phyloP scores from a whole-genome alignment of 2,888 invertebrate genomes.

The Lithosia quadra region DNA sequence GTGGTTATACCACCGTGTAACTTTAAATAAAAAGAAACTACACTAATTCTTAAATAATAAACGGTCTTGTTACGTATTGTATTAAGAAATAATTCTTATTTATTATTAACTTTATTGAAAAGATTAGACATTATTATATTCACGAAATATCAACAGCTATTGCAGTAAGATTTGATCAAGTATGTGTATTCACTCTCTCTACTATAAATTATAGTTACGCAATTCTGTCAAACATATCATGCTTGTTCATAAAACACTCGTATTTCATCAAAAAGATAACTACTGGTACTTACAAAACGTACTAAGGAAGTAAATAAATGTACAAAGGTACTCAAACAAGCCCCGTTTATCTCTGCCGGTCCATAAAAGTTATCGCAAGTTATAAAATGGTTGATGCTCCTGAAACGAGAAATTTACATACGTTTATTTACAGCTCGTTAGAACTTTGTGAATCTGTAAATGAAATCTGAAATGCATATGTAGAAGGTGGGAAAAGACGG shows the following conservation, averaged over 20 bases:
- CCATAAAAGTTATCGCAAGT: constrained; percentile 33
- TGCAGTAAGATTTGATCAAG: no score
- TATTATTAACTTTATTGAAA: no score
- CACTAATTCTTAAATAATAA: background rate
- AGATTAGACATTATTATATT: background rate
- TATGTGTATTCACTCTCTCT: background rate
- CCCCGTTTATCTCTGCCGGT: constrained; percentile 22
- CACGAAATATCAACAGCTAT: no score
- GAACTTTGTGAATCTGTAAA: constrained; percentile 21
- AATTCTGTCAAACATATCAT: background rate
- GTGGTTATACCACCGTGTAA: background rate
- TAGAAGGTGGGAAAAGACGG: constrained; percentile 1
- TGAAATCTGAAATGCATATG: background rate
- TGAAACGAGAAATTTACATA: constrained; percentile 28
- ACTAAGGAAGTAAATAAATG: constrained; percentile 9
- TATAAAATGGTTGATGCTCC: constrained; percentile 35
- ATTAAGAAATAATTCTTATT: background rate
- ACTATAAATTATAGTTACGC: no score
- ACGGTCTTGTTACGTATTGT: background rate
- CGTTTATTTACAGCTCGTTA: constrained; percentile 40
- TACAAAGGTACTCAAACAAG: constrained; percentile 14
- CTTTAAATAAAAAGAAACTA: background rate
- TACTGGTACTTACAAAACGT: constrained; percentile 9
- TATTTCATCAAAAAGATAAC: constrained; percentile 4
- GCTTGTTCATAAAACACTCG: background rate